A percentile compares a stretch with the other conserved stretches of the same genome.
Evolutionary conservation across 2,797 vertebrate genomes (phyloP).

Genomic region (Tokudaia muenninki): DNA sequence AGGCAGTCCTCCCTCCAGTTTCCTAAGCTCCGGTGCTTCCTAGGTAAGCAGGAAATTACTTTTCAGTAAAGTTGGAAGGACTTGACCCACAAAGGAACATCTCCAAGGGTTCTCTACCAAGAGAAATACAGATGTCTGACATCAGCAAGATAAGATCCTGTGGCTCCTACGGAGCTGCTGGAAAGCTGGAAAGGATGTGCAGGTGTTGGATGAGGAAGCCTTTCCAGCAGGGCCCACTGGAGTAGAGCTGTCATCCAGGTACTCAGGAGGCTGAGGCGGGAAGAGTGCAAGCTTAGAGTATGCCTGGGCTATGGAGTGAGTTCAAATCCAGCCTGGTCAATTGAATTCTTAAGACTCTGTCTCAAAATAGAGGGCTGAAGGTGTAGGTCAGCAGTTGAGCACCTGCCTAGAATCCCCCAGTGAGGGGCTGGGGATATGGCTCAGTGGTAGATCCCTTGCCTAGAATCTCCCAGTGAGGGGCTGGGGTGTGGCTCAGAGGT

Average conservation of each 20-base stretch:
- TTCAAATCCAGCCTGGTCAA: background rate
- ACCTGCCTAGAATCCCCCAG: too few species aligned
- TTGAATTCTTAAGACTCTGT: background rate
- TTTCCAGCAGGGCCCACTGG: background rate
- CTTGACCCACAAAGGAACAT: background rate
- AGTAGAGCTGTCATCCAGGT: background rate
- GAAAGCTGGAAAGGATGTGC: background rate
- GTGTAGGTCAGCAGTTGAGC: background rate
- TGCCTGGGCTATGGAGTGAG: background rate
- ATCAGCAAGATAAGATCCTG: background rate
- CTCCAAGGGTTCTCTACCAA: background rate
- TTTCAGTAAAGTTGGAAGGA: background rate
- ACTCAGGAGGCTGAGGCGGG: background rate
- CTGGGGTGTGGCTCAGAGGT: too few species aligned
- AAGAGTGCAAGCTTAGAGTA: background rate
- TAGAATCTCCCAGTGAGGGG: too few species aligned
- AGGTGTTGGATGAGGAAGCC: background rate
- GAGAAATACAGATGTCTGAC: background rate
- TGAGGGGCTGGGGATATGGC: too few species aligned
- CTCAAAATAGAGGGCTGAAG: background rate
- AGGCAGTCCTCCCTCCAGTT: background rate
- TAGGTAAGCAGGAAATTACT: background rate
- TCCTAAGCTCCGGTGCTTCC: background rate
- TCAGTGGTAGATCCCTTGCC: too few species aligned
- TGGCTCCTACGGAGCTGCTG: background rate